Conservation (phyloP, 2,888 invertebrate species). For the Hypolimnas misippus region DNA sequence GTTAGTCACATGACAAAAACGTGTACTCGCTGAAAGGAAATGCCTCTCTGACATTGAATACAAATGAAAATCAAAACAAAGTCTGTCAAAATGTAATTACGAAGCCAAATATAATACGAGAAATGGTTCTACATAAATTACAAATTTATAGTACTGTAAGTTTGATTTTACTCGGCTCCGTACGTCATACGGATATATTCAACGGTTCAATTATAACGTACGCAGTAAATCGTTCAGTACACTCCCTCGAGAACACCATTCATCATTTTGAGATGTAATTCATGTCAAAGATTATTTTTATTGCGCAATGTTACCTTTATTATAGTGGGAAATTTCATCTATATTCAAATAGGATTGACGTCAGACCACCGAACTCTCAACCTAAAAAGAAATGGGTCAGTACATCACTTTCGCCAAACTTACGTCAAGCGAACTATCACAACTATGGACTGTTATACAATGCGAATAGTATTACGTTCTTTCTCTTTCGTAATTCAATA, state of each 20-base stretch:
- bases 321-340: slow-evolving; percentile 49
- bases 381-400: slow-evolving; percentile 70
- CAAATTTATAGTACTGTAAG: not conserved
- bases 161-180: not conserved
- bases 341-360: slow-evolving; percentile 62
- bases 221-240: slow-evolving; percentile 40
- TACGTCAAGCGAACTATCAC: slow-evolving; percentile 58
- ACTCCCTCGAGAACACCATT: slow-evolving; percentile 36
- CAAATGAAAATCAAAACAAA: slow-evolving; percentile 1
- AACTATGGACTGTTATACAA: not conserved
- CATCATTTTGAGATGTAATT: slow-evolving; percentile 36
- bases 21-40: slow-evolving; percentile 29
- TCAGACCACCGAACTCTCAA: slow-evolving; percentile 62
- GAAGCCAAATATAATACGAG: not conserved
- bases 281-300: slow-evolving; percentile 57
- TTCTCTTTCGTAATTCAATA: no score
- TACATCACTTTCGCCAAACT: slow-evolving; percentile 62
- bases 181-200: slow-evolving; percentile 20
- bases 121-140: not conserved
- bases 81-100: not conserved
- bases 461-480: not conserved
- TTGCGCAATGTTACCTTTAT: slow-evolving; percentile 60
- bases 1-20: slow-evolving; percentile 30
- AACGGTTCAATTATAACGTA: slow-evolving; percentile 25
- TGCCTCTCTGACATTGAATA: slow-evolving; percentile 13